phyloP scores from a whole-genome alignment of 2,113 vertebrate species.

The cat (Felis catus) region F.catus_Fca126_mat1.0 CM031417.1:140596501-140597000 shows the following conservation, averaged over 20 bases:
- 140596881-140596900: neutral
- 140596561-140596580: neutral
- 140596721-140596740: neutral
- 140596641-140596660: neutral
- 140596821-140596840: neutral
- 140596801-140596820: neutral
- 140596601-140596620: neutral
- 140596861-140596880: neutral
- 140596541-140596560: neutral
- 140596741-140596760: neutral
- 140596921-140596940: too few relatives aligned
- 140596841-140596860: neutral
- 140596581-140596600: neutral
- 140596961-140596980: too few relatives aligned
- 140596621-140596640: neutral
- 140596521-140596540: neutral
- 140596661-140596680: neutral
- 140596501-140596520: neutral
- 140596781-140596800: neutral
- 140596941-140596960: too few relatives aligned
- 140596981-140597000: too few relatives aligned
- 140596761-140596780: neutral
- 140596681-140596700: neutral
- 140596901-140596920: neutral
- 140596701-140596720: neutral